Base-by-base conservation (phyloP, 2,113 vertebrate species). In the Sander lucioperca region DNA sequence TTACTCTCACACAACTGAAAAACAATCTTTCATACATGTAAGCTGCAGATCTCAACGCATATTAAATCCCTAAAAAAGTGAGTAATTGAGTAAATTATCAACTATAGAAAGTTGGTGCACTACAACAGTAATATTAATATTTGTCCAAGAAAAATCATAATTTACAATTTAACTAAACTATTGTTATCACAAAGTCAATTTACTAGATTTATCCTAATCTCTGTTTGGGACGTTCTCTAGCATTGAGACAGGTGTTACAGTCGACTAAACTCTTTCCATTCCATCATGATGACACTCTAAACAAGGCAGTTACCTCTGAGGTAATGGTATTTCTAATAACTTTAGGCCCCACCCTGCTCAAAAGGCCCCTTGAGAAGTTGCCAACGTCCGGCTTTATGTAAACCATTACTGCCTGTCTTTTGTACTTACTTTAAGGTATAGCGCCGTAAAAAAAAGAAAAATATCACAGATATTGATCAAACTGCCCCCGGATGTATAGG, bases 351-450 rank as follows among this genome's bases (percentile, higher is more conserved):
- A 43, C 78, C 76, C 63, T 61, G n/a, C 61, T 79, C 39, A 53
- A 27, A 45, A 58, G 56, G 57, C 33, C 84, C 56, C 56, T 65
- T 19, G 73, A 74, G 64, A 65, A 56, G 63, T 77, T 68, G 45
- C 48, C 53, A 85, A 83, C 86, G 86, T 88, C 79, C 91, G 80
- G 85, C 53, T 63, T 51, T 39, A 79, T 86, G 76, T 86, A 77
- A 86, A 89, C 53, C 59, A 68, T 57, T 63, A 59, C 69, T 19
- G 68, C 47, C 78, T 89, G 85, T 81, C 83, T 65, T 73, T 85
- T 75, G 66, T 83, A 63, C 88, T 88, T 85, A 88, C 43, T 74
- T 48, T 62, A 79, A 80, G 15, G 62, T 73, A 82, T 76, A 36
- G 45, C 48, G 67, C 47, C 48, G 50, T 71, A 13, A 54, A 82